Conservation (phyloP, 2,888 invertebrate genomes). For the Mythimna loreyi region DNA sequence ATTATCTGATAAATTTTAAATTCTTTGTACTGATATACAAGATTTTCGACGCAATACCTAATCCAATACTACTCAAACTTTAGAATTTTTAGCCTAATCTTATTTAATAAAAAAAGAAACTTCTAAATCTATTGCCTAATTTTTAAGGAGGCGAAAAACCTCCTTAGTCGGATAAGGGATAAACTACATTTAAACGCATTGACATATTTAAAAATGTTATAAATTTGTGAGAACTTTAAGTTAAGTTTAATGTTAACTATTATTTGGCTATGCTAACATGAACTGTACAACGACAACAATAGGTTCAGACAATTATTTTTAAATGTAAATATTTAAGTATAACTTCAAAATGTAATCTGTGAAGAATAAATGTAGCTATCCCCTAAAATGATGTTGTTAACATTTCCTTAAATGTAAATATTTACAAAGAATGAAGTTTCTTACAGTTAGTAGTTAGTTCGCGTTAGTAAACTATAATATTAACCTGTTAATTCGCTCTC, state of each 20-base stretch:
- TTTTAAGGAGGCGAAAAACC: conserved; percentile 73
- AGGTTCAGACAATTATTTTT: conserved; percentile 22
- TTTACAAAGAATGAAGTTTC: conserved; percentile 78
- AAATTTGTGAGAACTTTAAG: conserved; percentile 23
- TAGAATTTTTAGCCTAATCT: conserved; percentile 80
- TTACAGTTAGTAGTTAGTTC: conserved; percentile 71
- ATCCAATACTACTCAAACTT: conserved; percentile 77
- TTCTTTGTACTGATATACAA: conserved; percentile 90
- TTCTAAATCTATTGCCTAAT: conserved; percentile 74
- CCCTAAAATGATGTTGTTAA: conserved; percentile 67
- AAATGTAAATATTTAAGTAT: conserved; percentile 24
- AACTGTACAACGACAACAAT: conserved; percentile 53
- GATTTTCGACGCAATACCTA: conserved; percentile 78
- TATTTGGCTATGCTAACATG: conserved; percentile 39
- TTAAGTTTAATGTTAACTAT: conserved; percentile 24
- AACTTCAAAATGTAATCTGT: conserved; percentile 40
- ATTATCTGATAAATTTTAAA: conserved; percentile 73
- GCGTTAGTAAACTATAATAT: conserved; percentile 69
- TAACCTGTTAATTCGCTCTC: conserved; percentile 66
- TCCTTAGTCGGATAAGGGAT: conserved; percentile 66
- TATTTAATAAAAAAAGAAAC: conserved; percentile 75
- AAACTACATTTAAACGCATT: conserved; percentile 69
- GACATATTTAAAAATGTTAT: conserved; percentile 23
- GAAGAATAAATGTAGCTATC: conserved; percentile 66
- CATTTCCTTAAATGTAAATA: conserved; percentile 75